A percentile compares a stretch with the other conserved stretches of the same genome.
phyloP scores from a whole-genome alignment of 2,113 vertebrate genomes.

The Trinectes maculatus region DNA sequence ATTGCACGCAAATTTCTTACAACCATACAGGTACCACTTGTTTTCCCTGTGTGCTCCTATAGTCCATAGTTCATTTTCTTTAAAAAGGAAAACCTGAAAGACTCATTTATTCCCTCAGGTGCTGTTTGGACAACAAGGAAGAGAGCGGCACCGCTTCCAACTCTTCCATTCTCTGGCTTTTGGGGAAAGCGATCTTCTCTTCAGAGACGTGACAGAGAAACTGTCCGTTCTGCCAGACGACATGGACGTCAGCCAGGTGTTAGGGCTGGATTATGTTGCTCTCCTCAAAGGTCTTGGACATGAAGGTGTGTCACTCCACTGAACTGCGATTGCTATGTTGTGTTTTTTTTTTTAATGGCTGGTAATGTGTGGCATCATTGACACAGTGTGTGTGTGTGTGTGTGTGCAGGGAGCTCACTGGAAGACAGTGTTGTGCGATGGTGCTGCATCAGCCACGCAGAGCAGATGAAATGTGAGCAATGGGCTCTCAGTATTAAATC shows the following conservation, averaged over 20 bases:
- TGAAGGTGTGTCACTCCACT: conserved; percentile 82
- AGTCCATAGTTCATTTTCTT: neutral
- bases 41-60: neutral
- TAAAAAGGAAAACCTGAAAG: neutral
- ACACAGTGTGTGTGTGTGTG: conserved; percentile 26
- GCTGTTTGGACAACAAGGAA: conserved; percentile 85
- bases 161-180: conserved; percentile 85
- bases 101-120: conserved; percentile 63
- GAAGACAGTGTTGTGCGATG: conserved; percentile 90
- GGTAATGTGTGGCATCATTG: neutral
- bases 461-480: conserved; percentile 89
- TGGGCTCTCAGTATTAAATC: conserved; percentile 90
- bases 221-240: conserved; percentile 81
- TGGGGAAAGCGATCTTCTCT: conserved; percentile 86
- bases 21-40: conserved; percentile 77
- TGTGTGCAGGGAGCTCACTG: conserved; percentile 86
- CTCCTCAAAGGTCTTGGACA: conserved; percentile 90
- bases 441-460: conserved; percentile 91
- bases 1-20: conserved; percentile 85
- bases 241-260: conserved; percentile 84
- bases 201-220: conserved; percentile 84
- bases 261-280: conserved; percentile 89
- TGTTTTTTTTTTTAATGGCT: neutral
- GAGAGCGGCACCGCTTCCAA: conserved; percentile 82
- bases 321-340: conserved; percentile 4